Evolutionary conservation across 2,113 vertebrate species (phyloP), one percentile per base, ranked within the genome.

Genomic region (Perca fluviatilis): DNA sequence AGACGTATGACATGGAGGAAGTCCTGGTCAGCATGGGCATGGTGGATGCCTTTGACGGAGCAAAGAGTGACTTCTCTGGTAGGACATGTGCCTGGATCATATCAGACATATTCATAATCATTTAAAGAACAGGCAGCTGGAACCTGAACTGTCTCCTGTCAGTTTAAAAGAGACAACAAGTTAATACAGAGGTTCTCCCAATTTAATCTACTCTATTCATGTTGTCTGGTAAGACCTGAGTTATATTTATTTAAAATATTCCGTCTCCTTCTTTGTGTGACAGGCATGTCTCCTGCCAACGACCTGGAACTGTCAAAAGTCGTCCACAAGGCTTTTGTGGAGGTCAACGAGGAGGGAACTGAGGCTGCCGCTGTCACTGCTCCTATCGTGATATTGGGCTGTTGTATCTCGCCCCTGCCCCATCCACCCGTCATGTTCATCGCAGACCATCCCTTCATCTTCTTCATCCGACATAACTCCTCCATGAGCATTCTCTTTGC

Each of bases 371-470:
- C 95, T 10, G 95, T 96, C 58, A 96, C 96, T 1, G 96, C 85
- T 9, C 94, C 69, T 0, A 2, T 95, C 46, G 78, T 97, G 86
- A 76, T 72, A 2, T 56, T 95, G 92, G 27, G 27, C 27, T 27
- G 27, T 27, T 27, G 27, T 27, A 2, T 25, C 25, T 25, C 1
- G 27, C 27, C 27, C 27, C 27, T 2, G 27, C 27, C 27, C 27
- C 7, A 40, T 74, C 36, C 14, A 72, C 87, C 92, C 2, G 58
- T 93, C 12, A n/a, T 23, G 19, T 97, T 99, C 83, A 86, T 92
- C 14, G 97, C 95, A 3, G 95, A 98, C 56, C 97, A 98, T n/a
- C 97, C 97, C 57, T 99, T 99, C 89, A 88, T 98, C 46, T 97
- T 97, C 89, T 95, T 97, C 77, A 97, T 99, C 80, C 89, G 95